Evolutionary conservation across 1,140 invertebrate species (phyloP).

Genomic region (Nomia melanderi): DNA sequence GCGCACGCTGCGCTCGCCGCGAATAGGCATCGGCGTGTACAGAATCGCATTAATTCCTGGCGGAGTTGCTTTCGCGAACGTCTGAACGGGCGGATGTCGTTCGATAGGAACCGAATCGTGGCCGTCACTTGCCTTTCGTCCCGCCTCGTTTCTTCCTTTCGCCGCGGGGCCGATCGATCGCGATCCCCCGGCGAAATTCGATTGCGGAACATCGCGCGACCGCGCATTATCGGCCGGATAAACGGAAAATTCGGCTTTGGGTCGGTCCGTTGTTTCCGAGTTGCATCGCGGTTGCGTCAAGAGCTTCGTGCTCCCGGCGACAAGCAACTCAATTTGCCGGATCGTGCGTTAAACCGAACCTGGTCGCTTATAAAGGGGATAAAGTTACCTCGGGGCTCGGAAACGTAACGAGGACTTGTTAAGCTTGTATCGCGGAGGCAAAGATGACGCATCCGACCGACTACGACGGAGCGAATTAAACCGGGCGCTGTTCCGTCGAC

Average conservation of each 20-base stretch:
- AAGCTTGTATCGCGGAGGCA: constrained; percentile 1
- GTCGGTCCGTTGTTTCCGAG: constrained; percentile 24
- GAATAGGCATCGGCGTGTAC: neutral
- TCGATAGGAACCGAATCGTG: too few species aligned
- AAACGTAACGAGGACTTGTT: constrained; percentile 57
- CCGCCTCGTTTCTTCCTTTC: too few species aligned
- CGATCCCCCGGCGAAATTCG: neutral
- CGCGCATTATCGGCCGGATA: too few species aligned
- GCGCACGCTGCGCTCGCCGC: neutral
- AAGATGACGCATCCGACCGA: neutral
- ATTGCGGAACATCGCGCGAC: neutral
- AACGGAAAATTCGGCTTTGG: neutral
- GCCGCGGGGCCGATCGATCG: too few species aligned
- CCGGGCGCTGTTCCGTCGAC: neutral
- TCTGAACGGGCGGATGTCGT: too few species aligned
- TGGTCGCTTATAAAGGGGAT: constrained; percentile 32
- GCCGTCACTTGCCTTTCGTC: too few species aligned
- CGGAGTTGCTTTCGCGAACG: constrained; percentile 37
- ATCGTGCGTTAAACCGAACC: constrained; percentile 38
- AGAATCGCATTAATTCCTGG: constrained; percentile 61
- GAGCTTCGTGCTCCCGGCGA: constrained; percentile 21
- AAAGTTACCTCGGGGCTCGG: constrained; percentile 38
- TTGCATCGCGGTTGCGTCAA: constrained; percentile 25
- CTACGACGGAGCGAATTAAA: constrained; percentile 2
- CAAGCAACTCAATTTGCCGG: constrained; percentile 48